A percentile compares a stretch with the other conserved stretches of the same genome.
These are phyloP conservation scores for Austrolebias charrua DNA, from an alignment of 2,797 vertebrate genomes.

Conservation along the genomic window DNA sequence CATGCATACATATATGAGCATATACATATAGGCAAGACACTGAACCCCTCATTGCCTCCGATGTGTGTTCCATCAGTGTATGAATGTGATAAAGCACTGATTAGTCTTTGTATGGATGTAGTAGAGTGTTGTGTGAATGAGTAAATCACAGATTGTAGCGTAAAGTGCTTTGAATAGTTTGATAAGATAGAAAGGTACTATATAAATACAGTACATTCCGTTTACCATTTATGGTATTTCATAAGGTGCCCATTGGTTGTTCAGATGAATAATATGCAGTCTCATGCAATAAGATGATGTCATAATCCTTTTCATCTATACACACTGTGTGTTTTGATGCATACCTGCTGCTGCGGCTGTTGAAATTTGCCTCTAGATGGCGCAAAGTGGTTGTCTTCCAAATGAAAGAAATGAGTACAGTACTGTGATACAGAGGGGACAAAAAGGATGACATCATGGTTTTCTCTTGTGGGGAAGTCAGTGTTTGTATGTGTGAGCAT, in stretches of 20 bases:
- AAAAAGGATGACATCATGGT: slow-evolving; percentile 78
- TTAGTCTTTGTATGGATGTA: too few relatives aligned
- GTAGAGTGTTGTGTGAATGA: too few relatives aligned
- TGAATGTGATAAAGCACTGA: too few relatives aligned
- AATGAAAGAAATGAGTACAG: slow-evolving; percentile 40
- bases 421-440: slow-evolving; percentile 59
- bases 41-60: too few relatives aligned
- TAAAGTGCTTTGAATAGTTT: too few relatives aligned
- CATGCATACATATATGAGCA: too few relatives aligned
- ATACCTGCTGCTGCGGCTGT: slow-evolving; percentile 15
- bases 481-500: slow-evolving; percentile 44
- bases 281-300: slow-evolving; percentile 12
- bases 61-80: too few relatives aligned
- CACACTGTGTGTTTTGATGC: slow-evolving; percentile 17
- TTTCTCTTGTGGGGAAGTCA: slow-evolving; percentile 67
- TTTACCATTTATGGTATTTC: background rate
- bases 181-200: too few relatives aligned
- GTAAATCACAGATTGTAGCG: too few relatives aligned
- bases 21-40: too few relatives aligned
- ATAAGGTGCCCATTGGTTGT: background rate
- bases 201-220: too few relatives aligned
- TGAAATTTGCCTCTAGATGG: slow-evolving; percentile 67
- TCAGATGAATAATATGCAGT: background rate
- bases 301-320: slow-evolving; percentile 22
- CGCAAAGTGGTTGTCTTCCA: slow-evolving; percentile 63